Evolutionary conservation across 2,888 invertebrate genomes (phyloP), one percentile per base, ranked within the genome.

Genomic region (Galerucella calmariensis): DNA sequence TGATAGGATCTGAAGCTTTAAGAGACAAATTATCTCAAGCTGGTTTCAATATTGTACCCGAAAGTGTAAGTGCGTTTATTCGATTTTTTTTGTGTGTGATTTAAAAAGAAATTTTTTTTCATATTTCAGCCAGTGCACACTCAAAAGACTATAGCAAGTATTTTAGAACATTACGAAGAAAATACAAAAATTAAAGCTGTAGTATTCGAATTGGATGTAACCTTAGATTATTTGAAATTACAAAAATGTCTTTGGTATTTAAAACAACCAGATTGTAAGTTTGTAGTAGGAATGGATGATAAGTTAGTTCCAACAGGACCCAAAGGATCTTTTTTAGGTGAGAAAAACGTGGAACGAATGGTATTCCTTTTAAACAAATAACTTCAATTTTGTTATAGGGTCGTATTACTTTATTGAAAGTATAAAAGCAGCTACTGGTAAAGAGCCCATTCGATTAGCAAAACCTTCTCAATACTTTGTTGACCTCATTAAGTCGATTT

Each of bases 401-500:
- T 12, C 53, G 65, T 46, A 41, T n/a, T 59, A 75, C 27, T 70
- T 61, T 20, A 27, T 56, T 11, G 61, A 74, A 44, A 14, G 59
- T 6, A 24, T 76, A 12, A 61, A 51, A 63, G 73, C 75, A 12
- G 41, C 74, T 2, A 75, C 53, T 51, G 76, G 73, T 11, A 73
- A 76, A 63, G 59, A 77, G 46, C 90, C 90, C 0, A 82, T 88
- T 2, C 74, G 80, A 11, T 83, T 90, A 56, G 90, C 89, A 0
- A 91, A 91, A 79, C 91, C 91, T 0, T 88, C 88, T 0, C 84
- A 84, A 76, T 41, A 80, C 41, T 88, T 89, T 5, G 88, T 88
- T 11, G 85, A 89, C 70, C 88, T 88, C 4, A 88, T 91, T 0
- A 88, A 89, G 83, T 89, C 90, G 73, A 87, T 89, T 48, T 91